These are phyloP conservation scores for Orussus abietinus DNA, from an alignment of 1,140 invertebrate genomes.

Conservation along the genomic window DNA sequence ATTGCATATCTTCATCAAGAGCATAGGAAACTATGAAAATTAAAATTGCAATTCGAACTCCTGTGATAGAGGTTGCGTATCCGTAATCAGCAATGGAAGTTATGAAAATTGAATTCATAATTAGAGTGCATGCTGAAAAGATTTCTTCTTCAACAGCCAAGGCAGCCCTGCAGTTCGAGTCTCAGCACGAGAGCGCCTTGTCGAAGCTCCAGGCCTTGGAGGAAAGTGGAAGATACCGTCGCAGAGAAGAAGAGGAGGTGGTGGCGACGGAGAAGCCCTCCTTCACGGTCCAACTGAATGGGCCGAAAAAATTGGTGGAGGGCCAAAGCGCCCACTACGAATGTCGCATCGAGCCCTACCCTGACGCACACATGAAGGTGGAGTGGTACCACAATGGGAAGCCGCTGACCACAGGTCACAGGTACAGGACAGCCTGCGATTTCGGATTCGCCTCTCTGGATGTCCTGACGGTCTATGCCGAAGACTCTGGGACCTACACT, in stretches of 20 bases:
- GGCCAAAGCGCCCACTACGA: conserved; percentile 93
- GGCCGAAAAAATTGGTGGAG: conserved; percentile 75
- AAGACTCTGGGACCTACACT: conserved; percentile 90
- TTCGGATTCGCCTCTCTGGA: conserved; percentile 95
- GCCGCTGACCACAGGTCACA: conserved; percentile 84
- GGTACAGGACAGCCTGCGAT: conserved; percentile 88
- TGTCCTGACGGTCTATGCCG: conserved; percentile 86
- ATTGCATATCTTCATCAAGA: too few species aligned
- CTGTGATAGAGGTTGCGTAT: too few species aligned
- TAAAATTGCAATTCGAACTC: too few species aligned
- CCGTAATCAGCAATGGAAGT: too few species aligned
- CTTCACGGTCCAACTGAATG: conserved; percentile 83
- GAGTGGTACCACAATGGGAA: conserved; percentile 95
- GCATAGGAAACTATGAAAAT: too few species aligned
- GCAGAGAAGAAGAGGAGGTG: conserved; percentile 78
- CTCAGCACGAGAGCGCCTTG: conserved; percentile 84
- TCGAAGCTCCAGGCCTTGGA: conserved; percentile 85
- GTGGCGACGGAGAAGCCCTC: conserved; percentile 76
- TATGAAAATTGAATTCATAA: too few species aligned
- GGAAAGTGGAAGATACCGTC: conserved; percentile 72
- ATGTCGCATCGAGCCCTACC: conserved; percentile 92
- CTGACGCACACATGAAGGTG: conserved; percentile 87
- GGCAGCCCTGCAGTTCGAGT: conserved; percentile 79
- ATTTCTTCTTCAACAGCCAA: conserved; percentile 65
- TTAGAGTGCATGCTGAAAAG: too few species aligned